Base-by-base conservation (phyloP, 2,888 invertebrate species). In the Pinctada fucata region DNA sequence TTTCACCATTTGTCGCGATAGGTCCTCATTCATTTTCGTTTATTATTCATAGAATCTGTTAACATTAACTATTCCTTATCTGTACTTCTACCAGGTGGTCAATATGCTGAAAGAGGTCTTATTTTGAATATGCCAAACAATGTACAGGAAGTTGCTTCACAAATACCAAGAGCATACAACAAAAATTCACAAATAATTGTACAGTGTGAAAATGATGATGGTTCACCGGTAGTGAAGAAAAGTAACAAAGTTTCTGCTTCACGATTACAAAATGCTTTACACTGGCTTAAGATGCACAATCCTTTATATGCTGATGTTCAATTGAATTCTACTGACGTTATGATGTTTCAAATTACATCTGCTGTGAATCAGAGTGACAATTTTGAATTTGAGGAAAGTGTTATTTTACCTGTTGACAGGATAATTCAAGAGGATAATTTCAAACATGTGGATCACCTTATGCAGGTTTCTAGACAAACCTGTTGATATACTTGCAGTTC, bases 71-170 rank as follows among this genome's bases (percentile, higher is more conserved):
- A 31, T 31, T 31, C 31, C 31, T 31, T 31, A 31, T 31, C 31
- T 31, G 31, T 31, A 31, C 31, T 58, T 58, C 13, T 81, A 5
- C 81, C 73, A 48, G 73, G 73, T 47, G 81, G 81, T 31, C 81
- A 81, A 16, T 81, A 64, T 79, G 81, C 81, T 52, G 79, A 81
- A 52, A 78, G 78, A 72, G 81, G 79, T 10, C 58, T 81, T 13
- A 75, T 75, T 10, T 76, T 81, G n/a, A 76, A 81, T 75, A 74
- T 81, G 49, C 80, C 73, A 65, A 48, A 31, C 2, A 50, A 73
- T 65, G 50, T 73, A n/a, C 5, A 73, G 10, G 16, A 64, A 48
- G 71, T 71, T 71, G 69, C 69, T 8, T 47, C 45, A 10, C 69
- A 69, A 48, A 10, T 71, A 10, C 65, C 63, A 49, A 47, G n/a